These are phyloP conservation scores for Coranthus polyacanthus DNA, from an alignment of 2,797 vertebrate genomes.

Conservation along the genomic window DNA sequence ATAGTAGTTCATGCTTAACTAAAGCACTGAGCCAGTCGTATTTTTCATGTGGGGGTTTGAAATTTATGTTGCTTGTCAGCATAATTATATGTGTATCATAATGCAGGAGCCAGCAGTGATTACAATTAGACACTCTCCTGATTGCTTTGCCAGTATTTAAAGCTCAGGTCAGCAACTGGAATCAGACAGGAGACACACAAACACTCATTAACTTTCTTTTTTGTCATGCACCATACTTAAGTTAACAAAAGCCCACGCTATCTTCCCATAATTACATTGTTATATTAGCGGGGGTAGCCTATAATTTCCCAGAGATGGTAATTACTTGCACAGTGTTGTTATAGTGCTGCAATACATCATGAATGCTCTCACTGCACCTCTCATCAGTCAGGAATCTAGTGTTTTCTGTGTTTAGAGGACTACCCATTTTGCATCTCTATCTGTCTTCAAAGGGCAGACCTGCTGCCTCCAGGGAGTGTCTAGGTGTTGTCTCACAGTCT, in stretches of 20 bases:
- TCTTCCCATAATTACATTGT: constrained; percentile 67
- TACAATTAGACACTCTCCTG: constrained; percentile 67
- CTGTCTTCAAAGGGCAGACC: constrained; percentile 54
- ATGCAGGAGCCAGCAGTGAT: constrained; percentile 60
- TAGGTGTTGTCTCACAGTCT: constrained; percentile 30
- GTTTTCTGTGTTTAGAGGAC: constrained; percentile 50
- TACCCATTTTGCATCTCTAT: constrained; percentile 41
- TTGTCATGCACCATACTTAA: constrained; percentile 47
- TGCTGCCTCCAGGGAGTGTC: constrained; percentile 44
- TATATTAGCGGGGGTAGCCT: constrained; percentile 42
- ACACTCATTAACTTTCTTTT: constrained; percentile 66
- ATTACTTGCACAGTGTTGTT: constrained; percentile 58
- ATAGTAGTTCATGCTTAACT: constrained; percentile 22
- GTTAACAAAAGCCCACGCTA: constrained; percentile 58
- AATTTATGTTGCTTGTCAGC: constrained; percentile 59
- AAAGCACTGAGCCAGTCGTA: constrained; percentile 19
- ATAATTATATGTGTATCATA: constrained; percentile 64
- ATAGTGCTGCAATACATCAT: constrained; percentile 41
- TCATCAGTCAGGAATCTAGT: constrained; percentile 24
- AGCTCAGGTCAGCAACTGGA: constrained; percentile 61
- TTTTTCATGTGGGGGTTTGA: constrained; percentile 57
- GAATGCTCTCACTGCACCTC: constrained; percentile 23
- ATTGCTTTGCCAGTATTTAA: constrained; percentile 65
- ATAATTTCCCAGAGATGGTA: constrained; percentile 61
- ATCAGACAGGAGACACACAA: constrained; percentile 63